Conservation (phyloP, 2,888 invertebrate species). For the Muscina levida region DNA sequence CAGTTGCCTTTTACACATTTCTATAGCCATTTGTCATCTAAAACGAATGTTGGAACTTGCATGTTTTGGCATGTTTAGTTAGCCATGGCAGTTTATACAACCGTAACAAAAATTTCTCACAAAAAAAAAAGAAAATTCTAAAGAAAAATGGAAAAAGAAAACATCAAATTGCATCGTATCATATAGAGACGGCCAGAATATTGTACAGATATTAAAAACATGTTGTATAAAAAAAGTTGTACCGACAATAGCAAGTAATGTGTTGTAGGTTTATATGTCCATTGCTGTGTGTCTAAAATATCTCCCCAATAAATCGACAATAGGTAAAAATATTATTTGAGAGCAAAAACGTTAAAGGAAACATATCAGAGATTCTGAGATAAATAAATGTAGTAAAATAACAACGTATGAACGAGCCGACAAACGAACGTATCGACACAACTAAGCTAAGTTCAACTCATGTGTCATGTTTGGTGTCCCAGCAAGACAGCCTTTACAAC, state of each 20-base stretch:
- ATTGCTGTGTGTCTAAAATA: no score
- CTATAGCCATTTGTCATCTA: conserved; percentile 52
- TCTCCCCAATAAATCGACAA: conserved; percentile 30
- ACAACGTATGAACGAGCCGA: conserved; percentile 27
- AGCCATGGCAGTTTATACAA: conserved; percentile 32
- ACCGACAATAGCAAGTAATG: no score
- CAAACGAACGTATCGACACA: conserved; percentile 5
- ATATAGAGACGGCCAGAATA: background rate
- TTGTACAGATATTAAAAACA: conserved; percentile 10
- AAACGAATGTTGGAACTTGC: conserved; percentile 19
- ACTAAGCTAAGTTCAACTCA: background rate
- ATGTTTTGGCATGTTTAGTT: conserved; percentile 51
- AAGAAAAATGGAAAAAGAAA: no score
- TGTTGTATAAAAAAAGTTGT: background rate
- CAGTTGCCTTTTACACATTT: conserved; percentile 41
- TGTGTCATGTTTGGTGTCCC: conserved; percentile 49
- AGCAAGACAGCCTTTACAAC: conserved; percentile 10
- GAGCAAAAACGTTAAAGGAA: background rate
- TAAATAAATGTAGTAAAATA: conserved; percentile 51
- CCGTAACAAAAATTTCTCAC: conserved; percentile 12
- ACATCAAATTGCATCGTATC: no score
- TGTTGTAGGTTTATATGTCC: no score
- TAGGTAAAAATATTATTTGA: conserved; percentile 58
- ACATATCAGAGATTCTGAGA: conserved; percentile 8
- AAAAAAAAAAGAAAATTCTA: background rate